Evolutionary conservation across 2,113 vertebrate species (phyloP), one percentile per base, ranked within the genome.

Genomic region (Sceloporus tristichus): DNA sequence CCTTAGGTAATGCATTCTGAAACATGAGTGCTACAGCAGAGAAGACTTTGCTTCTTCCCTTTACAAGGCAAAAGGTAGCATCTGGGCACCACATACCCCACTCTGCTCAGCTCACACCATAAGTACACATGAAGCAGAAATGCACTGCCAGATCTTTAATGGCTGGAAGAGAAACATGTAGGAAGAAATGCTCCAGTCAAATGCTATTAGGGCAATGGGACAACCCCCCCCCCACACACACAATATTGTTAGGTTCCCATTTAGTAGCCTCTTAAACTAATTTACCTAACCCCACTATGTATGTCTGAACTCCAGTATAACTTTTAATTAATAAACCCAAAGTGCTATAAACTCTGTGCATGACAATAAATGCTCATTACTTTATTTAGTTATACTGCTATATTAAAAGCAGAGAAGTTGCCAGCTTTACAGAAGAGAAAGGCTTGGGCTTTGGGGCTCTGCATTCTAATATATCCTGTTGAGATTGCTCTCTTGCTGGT

Each of bases 391-490:
- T 25, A 18, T 6, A 79, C 68, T 79, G n/a, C 4, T 13, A 56
- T 34, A 25, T 42, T 79, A 94, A 90, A 19, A 87, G 8, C 56
- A 70, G 21, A 73, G 29, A 79, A 87, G 38, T 77, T 23, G 4
- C 13, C 86, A 23, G 2, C 78, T 80, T 84, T 70, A 89, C 42
- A 90, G 84, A 91, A 94, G 19, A 93, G 86, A 68, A 85, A 93
- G 89, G 7, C 79, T 89, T 74, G 92, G 89, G 9, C 79, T 89
- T 79, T 18, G 53, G 42, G 48, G 40, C 29, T 91, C 59, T 68
- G 82, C n/a, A 81, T 90, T 78, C 74, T 84, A 23, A 74, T 91
- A 85, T 65, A 84, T 73, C 21, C 65, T 91, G 89, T 91, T 91
- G 92, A 88, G 21, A 82, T 88, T 91, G 86, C 89, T 86, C 82